A percentile compares a stretch with the other conserved stretches of the same genome.
These are phyloP conservation scores for Geococcyx californianus DNA, from an alignment of 2,113 vertebrate species.

Conservation along the genomic window DNA sequence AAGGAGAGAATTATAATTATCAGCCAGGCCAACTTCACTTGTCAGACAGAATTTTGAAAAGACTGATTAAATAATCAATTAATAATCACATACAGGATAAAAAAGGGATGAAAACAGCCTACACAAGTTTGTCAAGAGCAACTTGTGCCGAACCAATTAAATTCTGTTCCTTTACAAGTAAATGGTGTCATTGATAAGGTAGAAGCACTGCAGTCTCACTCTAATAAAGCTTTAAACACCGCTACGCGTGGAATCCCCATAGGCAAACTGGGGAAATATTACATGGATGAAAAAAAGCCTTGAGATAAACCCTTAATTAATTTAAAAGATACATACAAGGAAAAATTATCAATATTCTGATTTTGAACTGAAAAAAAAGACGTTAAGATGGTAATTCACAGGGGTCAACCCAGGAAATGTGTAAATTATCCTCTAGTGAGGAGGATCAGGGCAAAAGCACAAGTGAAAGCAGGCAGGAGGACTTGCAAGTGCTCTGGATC, in stretches of 20 bases:
- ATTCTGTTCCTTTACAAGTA: neutral
- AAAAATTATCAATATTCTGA: neutral
- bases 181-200: neutral
- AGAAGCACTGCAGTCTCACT: neutral
- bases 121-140: neutral
- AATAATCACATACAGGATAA: neutral
- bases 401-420: neutral
- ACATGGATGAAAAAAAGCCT: neutral
- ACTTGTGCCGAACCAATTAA: neutral
- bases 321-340: neutral
- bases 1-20: neutral
- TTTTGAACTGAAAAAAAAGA: neutral
- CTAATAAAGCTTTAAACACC: neutral
- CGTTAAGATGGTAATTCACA: neutral
- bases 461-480: neutral
- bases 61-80: neutral
- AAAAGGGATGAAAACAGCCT: neutral
- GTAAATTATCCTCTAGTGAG: neutral
- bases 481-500: neutral
- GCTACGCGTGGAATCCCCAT: neutral
- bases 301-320: slow-evolving; percentile 20
- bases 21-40: neutral
- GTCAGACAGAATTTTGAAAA: neutral
- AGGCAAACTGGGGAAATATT: neutral
- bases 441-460: neutral